A percentile compares a stretch with the other conserved stretches of the same genome.
Evolutionary conservation across 2,797 vertebrate genomes (phyloP).

Genomic region (Momotus momota): DNA sequence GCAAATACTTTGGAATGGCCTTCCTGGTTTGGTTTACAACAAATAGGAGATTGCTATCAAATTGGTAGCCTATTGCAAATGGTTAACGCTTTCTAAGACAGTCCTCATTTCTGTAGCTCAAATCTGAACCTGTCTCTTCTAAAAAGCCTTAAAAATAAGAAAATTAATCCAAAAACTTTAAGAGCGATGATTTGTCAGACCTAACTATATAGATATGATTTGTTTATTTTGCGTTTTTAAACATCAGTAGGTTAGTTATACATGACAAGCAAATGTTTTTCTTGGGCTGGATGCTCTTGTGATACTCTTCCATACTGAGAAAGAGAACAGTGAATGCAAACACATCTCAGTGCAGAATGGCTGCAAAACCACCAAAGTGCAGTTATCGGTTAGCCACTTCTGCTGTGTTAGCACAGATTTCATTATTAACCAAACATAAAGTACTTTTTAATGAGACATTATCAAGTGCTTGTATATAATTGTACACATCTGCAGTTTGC

Average conservation of each 20-base stretch:
- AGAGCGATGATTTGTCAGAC: background rate
- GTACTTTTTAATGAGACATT: background rate
- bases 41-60: background rate
- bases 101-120: background rate
- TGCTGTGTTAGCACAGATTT: background rate
- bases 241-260: background rate
- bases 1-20: background rate
- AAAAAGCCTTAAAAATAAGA: background rate
- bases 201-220: background rate
- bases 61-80: background rate
- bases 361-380: background rate
- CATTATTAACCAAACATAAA: background rate
- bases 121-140: background rate
- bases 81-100: background rate
- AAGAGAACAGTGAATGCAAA: background rate
- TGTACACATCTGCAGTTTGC: background rate
- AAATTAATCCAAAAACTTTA: accelerated
- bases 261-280: background rate
- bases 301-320: background rate
- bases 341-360: background rate
- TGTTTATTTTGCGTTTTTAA: background rate
- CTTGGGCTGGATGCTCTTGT: background rate
- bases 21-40: background rate
- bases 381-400: background rate
- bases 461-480: background rate